phyloP scores from a whole-genome alignment of 2,888 invertebrate species.

The Syrphus vitripennis region DNA sequence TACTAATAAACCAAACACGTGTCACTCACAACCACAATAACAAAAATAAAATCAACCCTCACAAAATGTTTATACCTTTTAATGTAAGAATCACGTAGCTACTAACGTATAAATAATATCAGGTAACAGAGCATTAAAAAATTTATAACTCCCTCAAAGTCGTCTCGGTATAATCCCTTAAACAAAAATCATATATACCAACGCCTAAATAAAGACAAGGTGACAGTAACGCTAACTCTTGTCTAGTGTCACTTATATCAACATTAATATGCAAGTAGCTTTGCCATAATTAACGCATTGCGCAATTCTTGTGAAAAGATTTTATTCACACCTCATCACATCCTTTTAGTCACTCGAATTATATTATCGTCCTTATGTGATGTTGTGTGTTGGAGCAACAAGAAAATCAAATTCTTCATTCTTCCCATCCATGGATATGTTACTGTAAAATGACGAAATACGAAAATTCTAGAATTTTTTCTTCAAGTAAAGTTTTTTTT shows the following conservation, averaged over 20 bases:
- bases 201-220: constrained; percentile 8
- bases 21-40: constrained; percentile 4
- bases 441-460: no score
- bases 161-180: neutral
- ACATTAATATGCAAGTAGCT: constrained; percentile 44
- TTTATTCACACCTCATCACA: constrained; percentile 54
- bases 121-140: constrained; percentile 14
- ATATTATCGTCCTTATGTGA: constrained; percentile 35
- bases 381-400: constrained; percentile 6
- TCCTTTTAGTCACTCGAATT: constrained; percentile 56
- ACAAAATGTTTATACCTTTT: neutral
- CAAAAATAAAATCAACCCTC: neutral
- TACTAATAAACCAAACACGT: constrained; percentile 29
- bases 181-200: neutral
- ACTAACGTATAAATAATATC: neutral
- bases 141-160: constrained; percentile 15
- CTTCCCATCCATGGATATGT: neutral
- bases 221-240: neutral
- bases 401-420: constrained; percentile 1
- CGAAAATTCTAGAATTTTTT: no score
- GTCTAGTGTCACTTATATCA: constrained; percentile 14
- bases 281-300: constrained; percentile 49
- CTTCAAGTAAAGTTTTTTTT: no score
- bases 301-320: constrained; percentile 22
- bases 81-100: constrained; percentile 27